Evolutionary conservation across 2,113 vertebrate species (phyloP).

Genomic region (Gnathonemus echidnorhynchus): DNA sequence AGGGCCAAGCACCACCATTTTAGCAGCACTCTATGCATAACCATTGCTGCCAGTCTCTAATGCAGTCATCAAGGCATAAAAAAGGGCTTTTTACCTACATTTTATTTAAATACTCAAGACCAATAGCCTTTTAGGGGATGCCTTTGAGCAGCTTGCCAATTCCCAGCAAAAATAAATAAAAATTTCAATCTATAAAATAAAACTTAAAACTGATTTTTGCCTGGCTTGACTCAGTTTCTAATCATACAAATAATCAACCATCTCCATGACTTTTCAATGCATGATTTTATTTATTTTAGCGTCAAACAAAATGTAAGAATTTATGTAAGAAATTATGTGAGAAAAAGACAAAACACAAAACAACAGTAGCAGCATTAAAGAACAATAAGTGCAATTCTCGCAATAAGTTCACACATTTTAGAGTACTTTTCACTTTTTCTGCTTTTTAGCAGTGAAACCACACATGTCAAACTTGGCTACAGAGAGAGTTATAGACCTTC

Average conservation of each 20-base stretch:
- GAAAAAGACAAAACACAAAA: background rate
- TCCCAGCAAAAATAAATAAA: background rate
- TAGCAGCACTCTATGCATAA: background rate
- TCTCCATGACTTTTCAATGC: background rate
- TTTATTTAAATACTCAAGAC: background rate
- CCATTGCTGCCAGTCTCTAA: background rate
- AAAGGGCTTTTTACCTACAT: no score
- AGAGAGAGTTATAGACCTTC: no score
- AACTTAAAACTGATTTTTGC: no score
- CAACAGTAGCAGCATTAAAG: background rate
- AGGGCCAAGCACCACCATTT: background rate
- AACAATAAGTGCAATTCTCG: background rate
- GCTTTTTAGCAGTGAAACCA: background rate
- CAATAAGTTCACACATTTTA: background rate
- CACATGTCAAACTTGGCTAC: background rate
- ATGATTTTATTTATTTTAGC: background rate
- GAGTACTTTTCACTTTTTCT: background rate
- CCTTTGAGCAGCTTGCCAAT: background rate
- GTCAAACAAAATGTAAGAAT: no score
- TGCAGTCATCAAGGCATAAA: no score
- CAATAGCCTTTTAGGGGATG: background rate
- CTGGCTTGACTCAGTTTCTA: background rate
- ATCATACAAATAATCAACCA: background rate
- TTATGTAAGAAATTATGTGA: no score
- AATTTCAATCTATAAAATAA: no score